phyloP scores from a whole-genome alignment of 2,113 vertebrate genomes.

The Cercopithecus mona region DNA sequence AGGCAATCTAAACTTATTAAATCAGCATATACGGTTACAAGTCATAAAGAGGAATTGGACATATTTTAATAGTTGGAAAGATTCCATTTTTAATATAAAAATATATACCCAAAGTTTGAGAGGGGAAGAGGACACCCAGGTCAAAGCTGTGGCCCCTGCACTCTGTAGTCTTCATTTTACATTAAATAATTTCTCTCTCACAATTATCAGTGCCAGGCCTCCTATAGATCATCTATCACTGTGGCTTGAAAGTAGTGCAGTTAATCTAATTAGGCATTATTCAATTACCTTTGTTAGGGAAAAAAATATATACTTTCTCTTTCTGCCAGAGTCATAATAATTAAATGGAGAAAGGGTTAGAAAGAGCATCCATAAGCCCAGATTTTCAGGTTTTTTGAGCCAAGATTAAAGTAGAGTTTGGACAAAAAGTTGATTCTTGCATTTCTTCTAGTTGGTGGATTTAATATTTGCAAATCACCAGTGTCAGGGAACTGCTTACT shows the following conservation, averaged over 20 bases:
- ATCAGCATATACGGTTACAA: slow-evolving; percentile 6
- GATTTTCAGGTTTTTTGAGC: slow-evolving; percentile 59
- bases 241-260: slow-evolving; percentile 49
- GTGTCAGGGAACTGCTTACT: not conserved
- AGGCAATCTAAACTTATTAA: slow-evolving; percentile 8
- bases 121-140: not conserved
- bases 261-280: slow-evolving; percentile 73
- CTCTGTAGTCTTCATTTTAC: not conserved
- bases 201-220: slow-evolving; percentile 34
- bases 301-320: slow-evolving; percentile 43
- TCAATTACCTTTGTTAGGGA: slow-evolving; percentile 57
- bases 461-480: slow-evolving; percentile 43
- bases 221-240: slow-evolving; percentile 51
- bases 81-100: slow-evolving; percentile 18
- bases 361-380: slow-evolving; percentile 45
- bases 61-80: slow-evolving; percentile 12
- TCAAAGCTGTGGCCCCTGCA: not conserved
- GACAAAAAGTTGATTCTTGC: slow-evolving; percentile 57
- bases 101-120: not conserved
- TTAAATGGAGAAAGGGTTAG: slow-evolving; percentile 64
- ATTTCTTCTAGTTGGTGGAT: slow-evolving; percentile 24
- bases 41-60: not conserved
- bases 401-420: slow-evolving; percentile 65
- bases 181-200: slow-evolving; percentile 46
- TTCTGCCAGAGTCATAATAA: slow-evolving; percentile 62